phyloP scores from a whole-genome alignment of 2,113 vertebrate species.

The Ginglymostoma cirratum region DNA sequence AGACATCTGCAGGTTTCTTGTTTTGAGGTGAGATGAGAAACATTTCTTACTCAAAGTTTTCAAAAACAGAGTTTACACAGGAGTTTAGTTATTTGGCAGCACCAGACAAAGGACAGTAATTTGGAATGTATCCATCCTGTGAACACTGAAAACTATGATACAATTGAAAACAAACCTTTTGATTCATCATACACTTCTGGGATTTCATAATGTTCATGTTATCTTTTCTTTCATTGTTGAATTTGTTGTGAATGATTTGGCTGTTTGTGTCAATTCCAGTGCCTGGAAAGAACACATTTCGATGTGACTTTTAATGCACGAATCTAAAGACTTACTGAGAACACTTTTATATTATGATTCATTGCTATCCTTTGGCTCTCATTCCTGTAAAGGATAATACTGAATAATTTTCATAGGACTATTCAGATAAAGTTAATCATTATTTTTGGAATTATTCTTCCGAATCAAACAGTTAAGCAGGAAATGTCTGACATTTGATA shows the following conservation, averaged over 20 bases:
- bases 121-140: not conserved
- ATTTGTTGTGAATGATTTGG: not conserved
- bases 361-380: not conserved
- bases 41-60: not conserved
- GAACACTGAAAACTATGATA: not conserved
- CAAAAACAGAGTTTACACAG: not conserved
- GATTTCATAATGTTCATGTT: not conserved
- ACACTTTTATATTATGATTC: not conserved
- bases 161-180: not conserved
- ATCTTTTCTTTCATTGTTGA: not conserved
- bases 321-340: not conserved
- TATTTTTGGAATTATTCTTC: not conserved
- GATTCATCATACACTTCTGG: not conserved
- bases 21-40: not conserved
- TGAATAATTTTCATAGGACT: not conserved
- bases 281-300: not conserved
- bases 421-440: not conserved
- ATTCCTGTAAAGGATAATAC: not conserved
- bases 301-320: too few species aligned
- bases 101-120: not conserved
- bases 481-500: not conserved
- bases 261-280: not conserved
- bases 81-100: not conserved
- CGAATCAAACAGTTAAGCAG: not conserved
- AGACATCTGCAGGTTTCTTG: not conserved